Evolutionary conservation across 1,140 invertebrate species (phyloP).

Genomic region (Reticulitermes speratus): DNA sequence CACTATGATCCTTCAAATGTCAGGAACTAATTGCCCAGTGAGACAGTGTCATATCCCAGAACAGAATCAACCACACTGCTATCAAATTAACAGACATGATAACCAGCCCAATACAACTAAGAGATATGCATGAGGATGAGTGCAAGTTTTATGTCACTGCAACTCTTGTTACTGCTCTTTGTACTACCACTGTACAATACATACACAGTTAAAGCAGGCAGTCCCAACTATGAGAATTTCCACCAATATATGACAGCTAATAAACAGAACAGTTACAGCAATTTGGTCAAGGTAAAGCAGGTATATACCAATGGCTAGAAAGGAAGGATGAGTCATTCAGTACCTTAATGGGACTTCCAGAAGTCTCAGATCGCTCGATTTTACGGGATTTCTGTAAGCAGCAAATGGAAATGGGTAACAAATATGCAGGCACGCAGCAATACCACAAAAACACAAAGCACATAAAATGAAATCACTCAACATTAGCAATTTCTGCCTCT

Average conservation of each 20-base stretch:
- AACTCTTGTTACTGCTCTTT: too few relatives aligned
- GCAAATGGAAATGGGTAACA: slow-evolving; percentile 34
- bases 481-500: background rate
- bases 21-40: too few relatives aligned
- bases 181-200: background rate
- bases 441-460: background rate
- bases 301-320: background rate
- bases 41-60: too few relatives aligned
- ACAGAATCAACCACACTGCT: too few relatives aligned
- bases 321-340: background rate
- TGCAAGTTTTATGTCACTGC: too few relatives aligned
- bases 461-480: background rate
- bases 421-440: background rate
- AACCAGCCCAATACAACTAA: too few relatives aligned
- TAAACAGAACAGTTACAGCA: background rate
- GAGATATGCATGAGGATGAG: too few relatives aligned
- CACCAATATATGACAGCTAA: background rate
- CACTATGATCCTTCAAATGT: too few relatives aligned
- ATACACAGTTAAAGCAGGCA: background rate
- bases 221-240: background rate
- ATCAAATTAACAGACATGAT: too few relatives aligned
- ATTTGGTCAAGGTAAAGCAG: background rate
- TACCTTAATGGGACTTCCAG: slow-evolving; percentile 56
- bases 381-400: slow-evolving; percentile 64
- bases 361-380: slow-evolving; percentile 56